Base-by-base conservation (phyloP, 2,113 vertebrate species). In the Actenoides lindsayi region DNA sequence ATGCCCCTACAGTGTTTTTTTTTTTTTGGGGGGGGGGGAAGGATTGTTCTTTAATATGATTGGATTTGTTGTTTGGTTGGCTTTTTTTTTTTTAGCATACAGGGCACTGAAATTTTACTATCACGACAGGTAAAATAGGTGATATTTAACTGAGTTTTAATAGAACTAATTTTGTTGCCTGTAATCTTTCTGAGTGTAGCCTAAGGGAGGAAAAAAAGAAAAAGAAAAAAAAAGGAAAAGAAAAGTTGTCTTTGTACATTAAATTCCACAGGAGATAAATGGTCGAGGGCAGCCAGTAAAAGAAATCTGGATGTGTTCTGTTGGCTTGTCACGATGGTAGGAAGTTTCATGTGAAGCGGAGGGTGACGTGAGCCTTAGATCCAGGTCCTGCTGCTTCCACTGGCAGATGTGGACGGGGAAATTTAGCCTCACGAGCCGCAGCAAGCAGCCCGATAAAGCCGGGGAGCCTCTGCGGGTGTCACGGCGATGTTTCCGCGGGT, bases 41-140 rank as follows among this genome's bases (percentile, higher is more conserved):
- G 37, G 13, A 76, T 93, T 94, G 88, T 89, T 78, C 50, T 92
- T 97, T 84, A 57, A 37, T 70, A 15, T 76, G 73, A 76, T 39
- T 64, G 31, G 82, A 74, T 91, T 89, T 87, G 42, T 87, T 79
- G 51, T 59, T 77, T 65, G 25, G 25, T 64, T 95, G 25, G 27
- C 50, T 94, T 84, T 77, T 87, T 77, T 87, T 77, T 31, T 83
- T 94, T 83, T 64, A 48, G 9, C 18, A 56, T 65, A 57, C 50
- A 73, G 42, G 50, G 18, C 19, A 23, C 54, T n/a, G 13, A 75
- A 79, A 20, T 82, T 50, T 89, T 92, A 23, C 17, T 69, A 10
- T 33, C 51, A 18, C 13, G 35, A 27, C 9, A 67, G 56, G 21
- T 83, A 60, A 92, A 78, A 84, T 28, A 31, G 0, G 10, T 35